These are phyloP conservation scores for Gallinago jamesoni DNA, from an alignment of 2,113 vertebrate species.

Conservation along the genomic window DNA sequence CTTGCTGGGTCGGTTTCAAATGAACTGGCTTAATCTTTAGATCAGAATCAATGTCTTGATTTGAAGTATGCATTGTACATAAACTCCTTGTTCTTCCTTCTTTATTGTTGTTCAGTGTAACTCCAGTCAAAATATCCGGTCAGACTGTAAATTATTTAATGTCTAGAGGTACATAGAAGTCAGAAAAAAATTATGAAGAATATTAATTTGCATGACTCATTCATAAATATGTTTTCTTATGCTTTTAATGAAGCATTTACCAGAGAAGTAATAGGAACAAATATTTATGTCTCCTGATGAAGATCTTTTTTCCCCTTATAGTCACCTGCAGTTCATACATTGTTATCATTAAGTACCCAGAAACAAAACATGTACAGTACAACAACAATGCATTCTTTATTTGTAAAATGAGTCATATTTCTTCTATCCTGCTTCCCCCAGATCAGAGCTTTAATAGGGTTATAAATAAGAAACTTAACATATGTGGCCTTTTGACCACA, in stretches of 20 bases:
- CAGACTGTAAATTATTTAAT: neutral
- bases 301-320: constrained; percentile 15
- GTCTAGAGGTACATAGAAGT: neutral
- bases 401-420: constrained; percentile 60
- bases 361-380: constrained; percentile 36
- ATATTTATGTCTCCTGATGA: constrained; percentile 31
- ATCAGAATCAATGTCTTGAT: neutral
- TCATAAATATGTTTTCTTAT: neutral
- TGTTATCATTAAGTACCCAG: constrained; percentile 59
- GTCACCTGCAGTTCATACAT: constrained; percentile 36
- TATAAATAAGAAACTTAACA: constrained; percentile 78
- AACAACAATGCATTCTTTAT: constrained; percentile 67
- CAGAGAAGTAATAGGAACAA: neutral
- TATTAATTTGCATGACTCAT: neutral
- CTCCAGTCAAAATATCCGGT: neutral
- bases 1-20: neutral
- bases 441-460: constrained; percentile 66
- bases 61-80: neutral
- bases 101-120: neutral
- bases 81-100: neutral
- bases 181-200: neutral
- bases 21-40: neutral
- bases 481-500: constrained; percentile 77
- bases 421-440: constrained; percentile 68
- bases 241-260: constrained; percentile 32